Evolutionary conservation across 2,797 vertebrate species (phyloP).

Genomic region (Pempheris klunzingeri): DNA sequence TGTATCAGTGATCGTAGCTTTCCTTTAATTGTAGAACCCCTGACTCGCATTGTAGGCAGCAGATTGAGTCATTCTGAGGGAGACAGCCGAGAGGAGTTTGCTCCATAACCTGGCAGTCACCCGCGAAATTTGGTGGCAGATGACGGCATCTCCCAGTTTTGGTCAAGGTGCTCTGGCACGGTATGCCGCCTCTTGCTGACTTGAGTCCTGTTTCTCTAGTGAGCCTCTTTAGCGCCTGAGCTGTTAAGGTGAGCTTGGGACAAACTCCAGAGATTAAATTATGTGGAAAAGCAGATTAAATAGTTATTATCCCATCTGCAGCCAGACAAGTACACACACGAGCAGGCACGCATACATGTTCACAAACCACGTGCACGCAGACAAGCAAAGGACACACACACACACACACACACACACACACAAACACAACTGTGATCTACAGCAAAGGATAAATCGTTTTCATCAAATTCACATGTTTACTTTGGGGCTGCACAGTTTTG

Average conservation of each 20-base stretch:
- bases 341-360: slow-evolving; percentile 20
- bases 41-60: slow-evolving; percentile 8
- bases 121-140: slow-evolving; percentile 51
- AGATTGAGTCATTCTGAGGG: slow-evolving; percentile 45
- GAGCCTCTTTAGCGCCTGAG: slow-evolving; percentile 61
- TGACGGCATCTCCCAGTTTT: slow-evolving; percentile 41
- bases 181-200: slow-evolving; percentile 55
- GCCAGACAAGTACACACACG: slow-evolving; percentile 38
- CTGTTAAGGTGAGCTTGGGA: slow-evolving; percentile 70
- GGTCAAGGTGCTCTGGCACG: slow-evolving; percentile 66
- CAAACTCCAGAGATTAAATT: slow-evolving; percentile 76
- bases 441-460: neutral
- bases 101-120: slow-evolving; percentile 52
- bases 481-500: neutral
- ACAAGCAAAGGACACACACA: neutral
- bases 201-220: slow-evolving; percentile 42
- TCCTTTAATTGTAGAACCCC: slow-evolving; percentile 12
- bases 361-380: neutral
- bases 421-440: neutral
- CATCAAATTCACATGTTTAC: neutral
- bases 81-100: slow-evolving; percentile 41
- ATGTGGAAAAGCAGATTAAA: slow-evolving; percentile 78
- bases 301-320: slow-evolving; percentile 64
- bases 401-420: neutral
- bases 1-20: neutral